Evolutionary conservation across 2,113 vertebrate species (phyloP).

Genomic region (Coturnix japonica): DNA sequence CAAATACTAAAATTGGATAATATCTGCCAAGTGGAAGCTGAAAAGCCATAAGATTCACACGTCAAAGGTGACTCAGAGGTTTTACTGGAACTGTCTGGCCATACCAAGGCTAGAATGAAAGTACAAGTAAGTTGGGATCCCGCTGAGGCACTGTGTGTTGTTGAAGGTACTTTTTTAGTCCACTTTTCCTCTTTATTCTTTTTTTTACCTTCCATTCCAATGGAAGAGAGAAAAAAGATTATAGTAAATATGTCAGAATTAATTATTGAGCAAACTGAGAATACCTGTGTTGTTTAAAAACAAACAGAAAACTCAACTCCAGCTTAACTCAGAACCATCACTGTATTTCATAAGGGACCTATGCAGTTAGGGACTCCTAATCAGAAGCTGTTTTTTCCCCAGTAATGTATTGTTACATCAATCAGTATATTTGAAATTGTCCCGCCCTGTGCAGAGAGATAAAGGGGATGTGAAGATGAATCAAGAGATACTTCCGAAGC

Average conservation of each 20-base stretch:
- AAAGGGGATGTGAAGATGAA: not conserved
- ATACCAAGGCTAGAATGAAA: not conserved
- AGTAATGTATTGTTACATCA: constrained; percentile 15
- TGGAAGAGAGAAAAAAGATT: not conserved
- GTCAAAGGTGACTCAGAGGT: not conserved
- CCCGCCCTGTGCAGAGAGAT: not conserved
- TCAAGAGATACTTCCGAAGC: not conserved
- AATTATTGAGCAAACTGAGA: constrained; percentile 19
- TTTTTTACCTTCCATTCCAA: not conserved
- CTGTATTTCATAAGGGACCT: not conserved
- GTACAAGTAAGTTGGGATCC: not conserved
- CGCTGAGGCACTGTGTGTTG: not conserved
- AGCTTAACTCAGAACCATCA: not conserved
- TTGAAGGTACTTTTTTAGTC: not conserved
- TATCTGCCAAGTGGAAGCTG: not conserved
- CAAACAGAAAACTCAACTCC: not conserved
- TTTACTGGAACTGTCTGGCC: not conserved
- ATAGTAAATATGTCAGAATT: not conserved
- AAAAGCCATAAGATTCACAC: not conserved
- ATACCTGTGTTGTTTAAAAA: not conserved
- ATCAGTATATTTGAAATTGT: not conserved
- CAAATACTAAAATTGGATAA: not conserved
- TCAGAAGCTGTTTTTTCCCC: not conserved
- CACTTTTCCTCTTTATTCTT: not conserved
- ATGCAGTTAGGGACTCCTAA: not conserved